Base-by-base conservation (phyloP, 2,113 vertebrate genomes). In the Calonectris borealis region DNA sequence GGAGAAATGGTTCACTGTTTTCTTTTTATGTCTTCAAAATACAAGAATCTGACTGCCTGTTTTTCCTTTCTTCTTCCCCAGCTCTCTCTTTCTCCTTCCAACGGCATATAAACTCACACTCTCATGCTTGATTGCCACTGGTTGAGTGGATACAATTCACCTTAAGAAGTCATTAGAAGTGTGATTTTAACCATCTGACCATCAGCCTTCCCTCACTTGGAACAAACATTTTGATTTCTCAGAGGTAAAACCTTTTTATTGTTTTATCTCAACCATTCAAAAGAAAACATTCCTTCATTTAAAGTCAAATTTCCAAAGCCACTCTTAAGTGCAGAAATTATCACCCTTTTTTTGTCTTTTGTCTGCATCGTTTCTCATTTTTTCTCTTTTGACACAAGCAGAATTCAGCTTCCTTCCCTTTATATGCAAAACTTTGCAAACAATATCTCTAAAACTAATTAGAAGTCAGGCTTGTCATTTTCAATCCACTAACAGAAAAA, bases 121-220 rank as follows among this genome's bases (percentile, higher is more conserved):
- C 31, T 6, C 42, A 7, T 0, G 2, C 0, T 0, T 44, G 36
- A 44, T 52, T 81, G 55, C 16, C 21, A 25, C 31, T 61, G 16
- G 61, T 12, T 49, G 36, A 71, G 36, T 54, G 13, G 38, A 57
- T 12, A 10, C n/a, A 49, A 18, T 57, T 52, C 64, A 65, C 17
- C 8, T 75, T 25, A 26, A 82, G 15, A 71, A 82, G 26, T n/a
- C 19, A 78, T 61, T 82, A 54, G 36, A 93, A 91, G 7, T 29
- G 21, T 15, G 55, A 44, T 79, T 93, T 70, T 73, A 72, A 51
- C 61, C 29, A 26, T 18, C n/a, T 84, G 42, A 79, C 17, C 9
- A 13, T 22, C 57, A 89, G 27, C n/a, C 9, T 90, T 90, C 17
- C 42, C 55, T 65, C 34, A 54, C 52, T 60, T 70, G 34, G 16